A percentile compares a stretch with the other conserved stretches of the same genome.
phyloP scores from a whole-genome alignment of 2,113 vertebrate genomes.

The Paedocypris sp. region DNA sequence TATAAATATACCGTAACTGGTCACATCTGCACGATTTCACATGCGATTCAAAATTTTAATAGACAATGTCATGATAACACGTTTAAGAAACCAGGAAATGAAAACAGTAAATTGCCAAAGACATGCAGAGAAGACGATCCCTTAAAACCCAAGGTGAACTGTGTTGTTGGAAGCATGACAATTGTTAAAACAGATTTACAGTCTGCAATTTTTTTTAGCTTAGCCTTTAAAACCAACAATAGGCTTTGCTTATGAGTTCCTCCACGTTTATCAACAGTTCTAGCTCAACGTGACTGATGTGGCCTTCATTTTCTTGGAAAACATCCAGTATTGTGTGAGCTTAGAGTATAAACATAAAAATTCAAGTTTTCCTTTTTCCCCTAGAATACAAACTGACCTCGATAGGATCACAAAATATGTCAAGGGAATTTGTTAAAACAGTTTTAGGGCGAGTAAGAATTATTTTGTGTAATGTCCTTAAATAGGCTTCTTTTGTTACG shows the following conservation, averaged over 20 bases:
- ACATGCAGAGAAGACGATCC: no score
- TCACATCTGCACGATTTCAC: not conserved
- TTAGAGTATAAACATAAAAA: conserved; percentile 47
- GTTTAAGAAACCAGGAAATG: no score
- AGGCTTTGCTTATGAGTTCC: conserved; percentile 42
- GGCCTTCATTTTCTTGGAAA: conserved; percentile 37
- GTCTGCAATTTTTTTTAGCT: conserved; percentile 42
- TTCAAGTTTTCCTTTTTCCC: conserved; percentile 41
- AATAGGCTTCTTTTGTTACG: no score
- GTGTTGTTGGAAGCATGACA: no score
- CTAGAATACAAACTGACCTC: conserved; percentile 43
- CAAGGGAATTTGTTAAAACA: no score
- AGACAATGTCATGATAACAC: not conserved
- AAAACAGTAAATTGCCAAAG: no score
- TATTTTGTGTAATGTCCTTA: no score
- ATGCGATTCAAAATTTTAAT: no score
- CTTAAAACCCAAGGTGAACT: no score
- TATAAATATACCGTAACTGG: conserved; percentile 45
- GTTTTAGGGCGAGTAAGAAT: no score
- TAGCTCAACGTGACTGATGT: conserved; percentile 30
- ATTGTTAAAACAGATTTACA: conserved; percentile 40
- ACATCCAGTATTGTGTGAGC: conserved; percentile 42
- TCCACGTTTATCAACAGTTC: conserved; percentile 38
- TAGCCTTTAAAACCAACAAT: conserved; percentile 30
- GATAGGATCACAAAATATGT: conserved; percentile 43